Conservation (phyloP, 1,140 invertebrate species). For the Zaprionus vittiger region DNA sequence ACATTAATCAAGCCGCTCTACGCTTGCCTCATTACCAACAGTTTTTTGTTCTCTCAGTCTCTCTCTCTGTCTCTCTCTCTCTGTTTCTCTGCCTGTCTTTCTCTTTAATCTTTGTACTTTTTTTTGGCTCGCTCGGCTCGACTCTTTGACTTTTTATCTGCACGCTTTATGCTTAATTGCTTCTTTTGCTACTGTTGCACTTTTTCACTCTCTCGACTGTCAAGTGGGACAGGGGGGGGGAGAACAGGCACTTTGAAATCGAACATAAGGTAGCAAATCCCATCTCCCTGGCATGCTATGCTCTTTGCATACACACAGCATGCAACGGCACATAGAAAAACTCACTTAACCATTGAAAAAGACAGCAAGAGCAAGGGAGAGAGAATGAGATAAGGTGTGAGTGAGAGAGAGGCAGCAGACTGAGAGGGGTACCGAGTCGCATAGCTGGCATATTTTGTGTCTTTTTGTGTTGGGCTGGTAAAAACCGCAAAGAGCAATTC, state of each 20-base stretch:
- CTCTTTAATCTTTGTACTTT: conserved; percentile 45
- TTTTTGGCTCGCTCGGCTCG: conserved; percentile 34
- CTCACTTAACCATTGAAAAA: conserved; percentile 34
- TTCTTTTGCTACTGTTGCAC: conserved; percentile 46
- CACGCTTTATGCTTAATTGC: conserved; percentile 64
- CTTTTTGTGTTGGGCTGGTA: conserved; percentile 32
- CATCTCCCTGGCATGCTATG: neutral
- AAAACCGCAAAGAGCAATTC: conserved; percentile 64
- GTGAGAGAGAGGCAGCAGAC: neutral
- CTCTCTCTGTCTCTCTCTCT: neutral
- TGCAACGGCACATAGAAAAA: conserved; percentile 14
- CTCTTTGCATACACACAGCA: conserved; percentile 28
- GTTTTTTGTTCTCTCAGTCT: conserved; percentile 3
- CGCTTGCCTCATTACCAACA: conserved; percentile 52
- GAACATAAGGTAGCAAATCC: conserved; percentile 52
- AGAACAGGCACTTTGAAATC: conserved; percentile 50
- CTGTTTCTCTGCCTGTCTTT: conserved; percentile 1
- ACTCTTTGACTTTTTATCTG: conserved; percentile 62
- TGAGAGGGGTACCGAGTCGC: conserved; percentile 6
- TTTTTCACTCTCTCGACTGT: conserved; percentile 2
- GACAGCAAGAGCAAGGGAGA: neutral
- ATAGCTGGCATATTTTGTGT: conserved; percentile 44
- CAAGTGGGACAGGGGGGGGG: neutral
- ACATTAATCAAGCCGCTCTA: conserved; percentile 48
- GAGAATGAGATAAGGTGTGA: neutral